Percentiles rank a stretch among this genome's conserved stretches.
Evolutionary conservation across 2,797 vertebrate genomes (phyloP).

Genomic region (Carduelis carduelis): DNA sequence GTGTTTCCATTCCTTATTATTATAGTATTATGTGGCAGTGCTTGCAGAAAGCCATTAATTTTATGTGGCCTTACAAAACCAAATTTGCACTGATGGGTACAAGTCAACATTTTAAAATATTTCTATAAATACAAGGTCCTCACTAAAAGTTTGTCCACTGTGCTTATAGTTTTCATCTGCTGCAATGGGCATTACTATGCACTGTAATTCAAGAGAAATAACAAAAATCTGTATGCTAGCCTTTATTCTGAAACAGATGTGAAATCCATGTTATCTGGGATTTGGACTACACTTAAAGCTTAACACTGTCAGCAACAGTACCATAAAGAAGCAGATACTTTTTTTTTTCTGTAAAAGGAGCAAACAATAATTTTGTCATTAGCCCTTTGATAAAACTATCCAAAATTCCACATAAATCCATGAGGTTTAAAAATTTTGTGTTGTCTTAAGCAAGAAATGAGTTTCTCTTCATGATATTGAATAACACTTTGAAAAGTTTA

Average conservation of each 20-base stretch:
- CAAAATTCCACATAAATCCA: background rate
- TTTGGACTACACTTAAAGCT: background rate
- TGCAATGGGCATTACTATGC: background rate
- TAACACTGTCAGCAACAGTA: background rate
- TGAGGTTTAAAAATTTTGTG: background rate
- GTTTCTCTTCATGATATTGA: background rate
- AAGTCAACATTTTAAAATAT: background rate
- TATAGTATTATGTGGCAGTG: background rate
- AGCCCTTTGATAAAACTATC: background rate
- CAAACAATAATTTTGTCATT: background rate
- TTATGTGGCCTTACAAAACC: background rate
- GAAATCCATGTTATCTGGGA: background rate
- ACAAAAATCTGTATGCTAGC: background rate
- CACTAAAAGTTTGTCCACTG: background rate
- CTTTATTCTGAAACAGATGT: background rate
- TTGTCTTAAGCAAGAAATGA: background rate
- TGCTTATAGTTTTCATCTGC: background rate
- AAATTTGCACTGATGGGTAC: background rate
- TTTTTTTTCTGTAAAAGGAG: background rate
- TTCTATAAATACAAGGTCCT: background rate
- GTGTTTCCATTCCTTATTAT: background rate
- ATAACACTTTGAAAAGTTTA: background rate
- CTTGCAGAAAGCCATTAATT: background rate
- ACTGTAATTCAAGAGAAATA: background rate
- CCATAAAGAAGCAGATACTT: background rate